phyloP scores from a whole-genome alignment of 2,113 vertebrate species.

The Cebidichthys violaceus region DNA sequence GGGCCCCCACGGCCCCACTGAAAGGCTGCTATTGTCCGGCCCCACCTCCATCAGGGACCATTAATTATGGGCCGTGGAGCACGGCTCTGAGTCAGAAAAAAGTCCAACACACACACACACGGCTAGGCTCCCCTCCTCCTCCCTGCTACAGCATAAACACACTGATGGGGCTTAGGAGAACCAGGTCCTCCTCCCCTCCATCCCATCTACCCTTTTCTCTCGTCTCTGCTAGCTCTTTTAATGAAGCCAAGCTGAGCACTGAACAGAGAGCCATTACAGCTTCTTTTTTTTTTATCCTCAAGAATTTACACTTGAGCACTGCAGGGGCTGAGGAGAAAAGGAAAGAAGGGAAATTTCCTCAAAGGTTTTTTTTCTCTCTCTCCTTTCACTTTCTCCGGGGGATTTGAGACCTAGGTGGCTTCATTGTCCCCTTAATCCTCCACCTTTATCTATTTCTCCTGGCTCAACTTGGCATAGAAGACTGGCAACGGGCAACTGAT shows the following conservation, averaged over 20 bases:
- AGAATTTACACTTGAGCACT: conserved; percentile 39
- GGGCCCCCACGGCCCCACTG: conserved; percentile 81
- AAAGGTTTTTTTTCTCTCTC: conserved; percentile 26
- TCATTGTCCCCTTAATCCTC: conserved; percentile 7
- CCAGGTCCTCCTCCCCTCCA: conserved; percentile 16
- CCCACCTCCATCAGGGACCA: conserved; percentile 91
- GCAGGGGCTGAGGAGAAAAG: conserved; percentile 27
- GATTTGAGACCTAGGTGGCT: conserved; percentile 24
- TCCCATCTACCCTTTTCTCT: conserved; percentile 26
- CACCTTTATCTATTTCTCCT: conserved; percentile 2
- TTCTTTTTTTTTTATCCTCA: conserved; percentile 20
- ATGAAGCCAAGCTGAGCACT: conserved; percentile 64
- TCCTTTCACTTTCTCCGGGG: conserved; percentile 20
- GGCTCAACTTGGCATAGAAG: neutral
- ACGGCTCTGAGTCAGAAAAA: conserved; percentile 79
- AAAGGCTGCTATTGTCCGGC: conserved; percentile 94
- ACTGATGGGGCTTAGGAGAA: conserved; percentile 51
- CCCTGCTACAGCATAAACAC: conserved; percentile 63
- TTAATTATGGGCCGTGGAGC: conserved; percentile 96
- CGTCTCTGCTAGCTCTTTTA: conserved; percentile 58
- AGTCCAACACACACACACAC: conserved; percentile 41
- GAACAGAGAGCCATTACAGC: conserved; percentile 53
- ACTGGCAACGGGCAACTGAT: neutral
- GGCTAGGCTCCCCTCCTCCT: conserved; percentile 8
- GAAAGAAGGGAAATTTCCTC: conserved; percentile 24